Percentiles rank a stretch among this genome's conserved stretches.
phyloP scores from a whole-genome alignment of 2,113 vertebrate genomes.

The Sinocyclocheilus maitianheensis region DNA sequence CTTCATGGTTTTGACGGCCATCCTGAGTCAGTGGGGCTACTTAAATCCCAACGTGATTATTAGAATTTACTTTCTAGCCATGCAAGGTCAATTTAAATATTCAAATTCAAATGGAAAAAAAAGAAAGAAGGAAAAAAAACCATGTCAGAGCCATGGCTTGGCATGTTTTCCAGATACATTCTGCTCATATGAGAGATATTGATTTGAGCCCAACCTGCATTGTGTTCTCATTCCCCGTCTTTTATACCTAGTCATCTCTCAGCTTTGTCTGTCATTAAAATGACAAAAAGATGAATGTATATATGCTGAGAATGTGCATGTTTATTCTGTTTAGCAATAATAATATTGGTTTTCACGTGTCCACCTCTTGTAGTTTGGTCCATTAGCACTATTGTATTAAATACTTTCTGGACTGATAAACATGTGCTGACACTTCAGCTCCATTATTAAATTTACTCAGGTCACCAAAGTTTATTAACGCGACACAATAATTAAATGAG shows the following conservation, averaged over 20 bases:
- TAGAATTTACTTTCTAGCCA: background rate
- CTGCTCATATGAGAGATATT: background rate
- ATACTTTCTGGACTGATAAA: background rate
- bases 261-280: background rate
- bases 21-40: background rate
- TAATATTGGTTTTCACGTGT: background rate
- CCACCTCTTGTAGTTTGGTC: background rate
- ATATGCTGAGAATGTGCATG: background rate
- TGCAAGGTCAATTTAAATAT: background rate
- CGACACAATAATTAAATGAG: slow-evolving; percentile 21
- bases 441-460: background rate
- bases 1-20: background rate
- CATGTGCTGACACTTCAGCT: background rate
- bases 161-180: background rate
- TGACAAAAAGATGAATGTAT: background rate
- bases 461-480: slow-evolving; percentile 24
- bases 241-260: background rate
- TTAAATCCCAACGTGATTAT: background rate
- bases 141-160: background rate
- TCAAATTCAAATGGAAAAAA: background rate
- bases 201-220: background rate
- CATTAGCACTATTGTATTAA: background rate
- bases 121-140: background rate
- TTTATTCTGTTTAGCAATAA: background rate
- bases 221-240: background rate